Conservation (phyloP, 2,888 invertebrate species). For the Plutella xylostella region DNA sequence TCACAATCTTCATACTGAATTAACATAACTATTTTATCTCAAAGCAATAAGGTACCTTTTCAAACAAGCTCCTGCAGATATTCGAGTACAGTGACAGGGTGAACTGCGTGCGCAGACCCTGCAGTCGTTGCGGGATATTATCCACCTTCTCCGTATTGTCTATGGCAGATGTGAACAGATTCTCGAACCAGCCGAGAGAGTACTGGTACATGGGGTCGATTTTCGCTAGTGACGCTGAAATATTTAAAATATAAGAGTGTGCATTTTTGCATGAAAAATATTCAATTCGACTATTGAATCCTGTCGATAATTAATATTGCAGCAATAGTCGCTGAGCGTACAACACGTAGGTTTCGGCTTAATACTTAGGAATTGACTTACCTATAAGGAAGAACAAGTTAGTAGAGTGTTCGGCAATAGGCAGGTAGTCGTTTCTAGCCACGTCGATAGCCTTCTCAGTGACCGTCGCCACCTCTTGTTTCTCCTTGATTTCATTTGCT, state of each 20-base stretch:
- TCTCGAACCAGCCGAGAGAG: constrained; percentile 94
- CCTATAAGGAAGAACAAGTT: constrained; percentile 92
- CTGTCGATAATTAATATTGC: too few species aligned
- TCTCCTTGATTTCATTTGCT: constrained; percentile 91
- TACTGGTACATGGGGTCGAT: constrained; percentile 99
- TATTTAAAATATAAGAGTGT: too few species aligned
- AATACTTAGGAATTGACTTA: constrained; percentile 29
- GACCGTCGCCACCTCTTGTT: constrained; percentile 88
- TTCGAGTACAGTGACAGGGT: constrained; percentile 91
- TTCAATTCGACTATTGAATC: too few species aligned
- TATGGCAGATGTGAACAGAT: constrained; percentile 86
- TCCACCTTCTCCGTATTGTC: constrained; percentile 90
- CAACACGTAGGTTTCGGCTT: too few species aligned
- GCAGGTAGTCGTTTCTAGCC: constrained; percentile 87
- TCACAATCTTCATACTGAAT: too few species aligned
- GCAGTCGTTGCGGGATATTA: constrained; percentile 78
- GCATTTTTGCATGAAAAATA: too few species aligned
- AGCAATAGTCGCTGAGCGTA: too few species aligned
- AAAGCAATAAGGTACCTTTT: constrained; percentile 82
- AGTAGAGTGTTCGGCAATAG: constrained; percentile 90
- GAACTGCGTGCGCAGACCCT: constrained; percentile 82
- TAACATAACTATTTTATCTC: too few species aligned
- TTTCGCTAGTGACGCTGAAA: constrained; percentile 86
- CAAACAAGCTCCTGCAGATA: constrained; percentile 93
- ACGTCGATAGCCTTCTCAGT: constrained; percentile 92